Conservation (phyloP, 2,113 vertebrate genomes). For the Pimephales promelas region DNA sequence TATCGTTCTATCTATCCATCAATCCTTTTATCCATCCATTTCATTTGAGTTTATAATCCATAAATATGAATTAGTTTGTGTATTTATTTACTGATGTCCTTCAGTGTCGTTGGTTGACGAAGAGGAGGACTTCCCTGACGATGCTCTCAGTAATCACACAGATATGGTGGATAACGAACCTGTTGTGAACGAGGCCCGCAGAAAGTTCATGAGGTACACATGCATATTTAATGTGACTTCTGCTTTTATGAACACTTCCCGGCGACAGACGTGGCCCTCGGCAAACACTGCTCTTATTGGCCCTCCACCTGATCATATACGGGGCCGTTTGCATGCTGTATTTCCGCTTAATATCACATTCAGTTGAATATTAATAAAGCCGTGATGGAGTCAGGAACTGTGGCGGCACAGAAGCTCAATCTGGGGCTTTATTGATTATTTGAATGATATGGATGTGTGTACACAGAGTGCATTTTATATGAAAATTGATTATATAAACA, state of each 20-base stretch:
- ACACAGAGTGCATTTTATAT: too few species aligned
- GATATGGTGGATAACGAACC: conserved; percentile 87
- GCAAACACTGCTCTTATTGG: neutral
- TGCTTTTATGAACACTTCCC: neutral
- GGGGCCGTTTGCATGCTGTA: neutral
- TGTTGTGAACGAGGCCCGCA: conserved; percentile 80
- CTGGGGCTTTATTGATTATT: neutral
- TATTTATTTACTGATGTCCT: neutral
- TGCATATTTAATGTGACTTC: neutral
- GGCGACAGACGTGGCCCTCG: neutral
- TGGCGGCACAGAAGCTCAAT: neutral
- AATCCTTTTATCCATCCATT: too few species aligned
- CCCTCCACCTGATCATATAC: neutral
- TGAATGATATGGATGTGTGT: neutral
- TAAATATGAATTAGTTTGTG: neutral
- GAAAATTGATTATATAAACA: too few species aligned
- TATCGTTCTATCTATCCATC: too few species aligned
- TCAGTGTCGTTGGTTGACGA: conserved; percentile 78
- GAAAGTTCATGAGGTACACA: conserved; percentile 87
- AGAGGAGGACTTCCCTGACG: conserved; percentile 81
- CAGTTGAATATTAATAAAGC: neutral
- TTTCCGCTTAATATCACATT: neutral
- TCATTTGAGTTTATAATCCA: neutral
- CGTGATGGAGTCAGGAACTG: neutral
- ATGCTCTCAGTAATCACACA: conserved; percentile 87